Percentiles rank a stretch among this genome's conserved stretches.
Evolutionary conservation across 2,113 vertebrate species (phyloP).

Genomic region (Psilopsiagon aymara): DNA sequence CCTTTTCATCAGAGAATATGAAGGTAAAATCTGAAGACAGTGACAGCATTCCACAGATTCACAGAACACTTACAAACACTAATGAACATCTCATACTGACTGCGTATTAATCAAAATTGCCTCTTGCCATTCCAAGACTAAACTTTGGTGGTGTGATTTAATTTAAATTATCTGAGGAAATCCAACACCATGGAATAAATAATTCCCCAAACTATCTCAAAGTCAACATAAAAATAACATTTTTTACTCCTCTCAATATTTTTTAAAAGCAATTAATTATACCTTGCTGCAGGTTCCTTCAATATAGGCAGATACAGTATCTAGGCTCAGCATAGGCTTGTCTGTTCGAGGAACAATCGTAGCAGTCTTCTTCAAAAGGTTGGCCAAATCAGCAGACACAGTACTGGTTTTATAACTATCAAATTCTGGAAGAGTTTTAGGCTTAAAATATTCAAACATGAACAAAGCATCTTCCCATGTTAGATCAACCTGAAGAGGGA

Average conservation of each 20-base stretch:
- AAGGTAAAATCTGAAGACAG: neutral
- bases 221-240: neutral
- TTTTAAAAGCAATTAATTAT: neutral
- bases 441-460: slow-evolving; percentile 98
- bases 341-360: slow-evolving; percentile 85
- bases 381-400: slow-evolving; percentile 95
- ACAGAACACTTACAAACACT: neutral
- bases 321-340: slow-evolving; percentile 85
- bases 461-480: slow-evolving; percentile 91
- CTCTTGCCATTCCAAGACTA: neutral
- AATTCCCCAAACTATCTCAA: neutral
- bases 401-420: slow-evolving; percentile 99
- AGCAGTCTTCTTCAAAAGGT: slow-evolving; percentile 90
- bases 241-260: neutral
- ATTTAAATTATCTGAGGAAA: neutral
- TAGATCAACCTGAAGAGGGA: slow-evolving; percentile 86
- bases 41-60: neutral
- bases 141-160: neutral
- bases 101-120: neutral
- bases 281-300: slow-evolving; percentile 91
- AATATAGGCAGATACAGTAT: slow-evolving; percentile 91
- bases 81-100: neutral
- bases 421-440: slow-evolving; percentile 95
- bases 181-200: neutral
- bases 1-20: neutral